These are phyloP conservation scores for Diploptera punctata DNA, from an alignment of 2,888 invertebrate species.

Conservation along the genomic window DNA sequence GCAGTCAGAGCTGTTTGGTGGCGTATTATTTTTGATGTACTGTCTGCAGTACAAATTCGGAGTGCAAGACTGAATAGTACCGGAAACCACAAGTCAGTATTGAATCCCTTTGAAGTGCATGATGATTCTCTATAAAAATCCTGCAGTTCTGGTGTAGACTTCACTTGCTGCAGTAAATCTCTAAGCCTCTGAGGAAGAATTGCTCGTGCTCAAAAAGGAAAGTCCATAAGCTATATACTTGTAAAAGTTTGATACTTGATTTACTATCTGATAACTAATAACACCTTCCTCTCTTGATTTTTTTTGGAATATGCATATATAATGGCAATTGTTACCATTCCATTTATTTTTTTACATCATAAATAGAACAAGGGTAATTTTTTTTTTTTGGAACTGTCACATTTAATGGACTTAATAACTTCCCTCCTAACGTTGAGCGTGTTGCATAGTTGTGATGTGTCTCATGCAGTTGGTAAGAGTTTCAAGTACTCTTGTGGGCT, in stretches of 20 bases:
- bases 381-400: not conserved
- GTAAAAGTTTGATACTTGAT: too few species aligned
- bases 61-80: conserved; percentile 29
- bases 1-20: not conserved
- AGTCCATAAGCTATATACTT: too few species aligned
- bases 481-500: too few species aligned
- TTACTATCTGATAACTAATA: too few species aligned
- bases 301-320: too few species aligned
- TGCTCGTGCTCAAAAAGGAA: not conserved
- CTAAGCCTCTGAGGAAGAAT: not conserved
- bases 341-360: not conserved
- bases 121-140: conserved; percentile 5
- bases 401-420: not conserved
- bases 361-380: not conserved
- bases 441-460: too few species aligned
- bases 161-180: not conserved
- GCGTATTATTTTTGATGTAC: conserved; percentile 23
- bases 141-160: not conserved
- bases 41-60: conserved; percentile 5
- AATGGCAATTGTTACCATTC: not conserved
- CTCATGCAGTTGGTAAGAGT: too few species aligned
- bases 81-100: conserved; percentile 20
- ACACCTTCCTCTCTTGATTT: not conserved
- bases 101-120: conserved; percentile 22
- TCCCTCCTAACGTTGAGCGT: not conserved